phyloP scores from a whole-genome alignment of 2,113 vertebrate species.

The Xyrauchen texanus region DNA sequence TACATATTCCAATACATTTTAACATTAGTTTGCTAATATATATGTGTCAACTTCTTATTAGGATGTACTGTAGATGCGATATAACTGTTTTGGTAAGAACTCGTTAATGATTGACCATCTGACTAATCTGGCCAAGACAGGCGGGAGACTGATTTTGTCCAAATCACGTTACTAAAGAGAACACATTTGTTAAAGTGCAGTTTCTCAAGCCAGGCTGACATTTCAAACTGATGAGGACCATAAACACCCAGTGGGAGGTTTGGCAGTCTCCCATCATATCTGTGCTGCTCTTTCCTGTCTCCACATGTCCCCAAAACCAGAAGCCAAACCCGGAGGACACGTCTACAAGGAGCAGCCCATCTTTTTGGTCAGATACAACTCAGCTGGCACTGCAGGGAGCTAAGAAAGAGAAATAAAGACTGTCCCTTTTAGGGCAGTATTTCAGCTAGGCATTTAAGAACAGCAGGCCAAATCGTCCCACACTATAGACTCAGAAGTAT shows the following conservation, averaged over 20 bases:
- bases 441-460: slow-evolving; percentile 34
- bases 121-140: slow-evolving; percentile 63
- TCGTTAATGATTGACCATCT: slow-evolving; percentile 70
- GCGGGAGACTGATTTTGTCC: slow-evolving; percentile 66
- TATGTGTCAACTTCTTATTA: no score
- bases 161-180: slow-evolving; percentile 60
- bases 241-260: slow-evolving; percentile 59
- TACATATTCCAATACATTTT: no score
- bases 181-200: slow-evolving; percentile 63
- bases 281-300: slow-evolving; percentile 5
- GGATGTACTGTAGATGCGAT: neutral
- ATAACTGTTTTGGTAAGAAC: neutral
- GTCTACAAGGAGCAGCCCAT: slow-evolving; percentile 40
- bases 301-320: slow-evolving; percentile 36
- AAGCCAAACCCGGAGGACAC: slow-evolving; percentile 29
- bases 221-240: slow-evolving; percentile 63
- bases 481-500: slow-evolving; percentile 16
- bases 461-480: slow-evolving; percentile 25
- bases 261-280: slow-evolving; percentile 49
- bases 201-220: slow-evolving; percentile 53
- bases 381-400: slow-evolving; percentile 35
- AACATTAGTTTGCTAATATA: no score
- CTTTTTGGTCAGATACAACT: slow-evolving; percentile 21
- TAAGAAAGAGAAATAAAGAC: slow-evolving; percentile 38
- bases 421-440: slow-evolving; percentile 17